Base-by-base conservation (phyloP, 1,140 invertebrate genomes). In the Nymphalis io region DNA sequence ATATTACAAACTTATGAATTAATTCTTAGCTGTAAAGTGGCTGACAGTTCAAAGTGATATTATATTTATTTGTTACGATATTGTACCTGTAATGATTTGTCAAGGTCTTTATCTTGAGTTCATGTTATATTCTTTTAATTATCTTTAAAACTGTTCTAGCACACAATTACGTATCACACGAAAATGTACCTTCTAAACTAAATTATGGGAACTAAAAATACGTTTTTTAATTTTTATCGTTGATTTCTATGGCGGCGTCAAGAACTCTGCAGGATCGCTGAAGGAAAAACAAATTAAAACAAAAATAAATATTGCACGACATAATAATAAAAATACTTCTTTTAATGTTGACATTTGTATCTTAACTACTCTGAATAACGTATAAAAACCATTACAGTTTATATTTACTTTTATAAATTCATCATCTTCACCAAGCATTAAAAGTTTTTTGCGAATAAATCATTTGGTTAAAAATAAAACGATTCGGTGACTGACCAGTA, bases 401-500 rank as follows among this genome's bases (percentile, higher is more conserved):
- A 33, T 8, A 8, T 33, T 33, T 33, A 33, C 1, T 33, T 6
- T 33, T 33, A 33, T 33, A 33, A 33, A 33, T 33, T 33, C 4
- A 33, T 8, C 27, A 33, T 8, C 4, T 33, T 33, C 27, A 8
- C 0, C 5, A 8, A 8, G 27, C 6, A 5, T 33, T 8, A 33
- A 33, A 8, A 1, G 27, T 3, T 33, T 33, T 33, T 33, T 33
- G 27, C 1, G 27, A 8, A 33, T 33, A 33, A 33, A 33, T 1
- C 10, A 33, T 33, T 33, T 6, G 27, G 27, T 33, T 33, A 8
- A 48, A 4, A 48, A 16, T 18, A 48, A 48, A 10, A 48, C 1
- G 15, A 18, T 2, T 10, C 3, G 46, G 13, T 3, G 59, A 93
- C 95, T 94, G 93, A 98, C 96, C 95, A 98, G 84, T 40, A 97